phyloP scores from a whole-genome alignment of 1,140 invertebrate species.

The Alviniconcha marisindica region DNA sequence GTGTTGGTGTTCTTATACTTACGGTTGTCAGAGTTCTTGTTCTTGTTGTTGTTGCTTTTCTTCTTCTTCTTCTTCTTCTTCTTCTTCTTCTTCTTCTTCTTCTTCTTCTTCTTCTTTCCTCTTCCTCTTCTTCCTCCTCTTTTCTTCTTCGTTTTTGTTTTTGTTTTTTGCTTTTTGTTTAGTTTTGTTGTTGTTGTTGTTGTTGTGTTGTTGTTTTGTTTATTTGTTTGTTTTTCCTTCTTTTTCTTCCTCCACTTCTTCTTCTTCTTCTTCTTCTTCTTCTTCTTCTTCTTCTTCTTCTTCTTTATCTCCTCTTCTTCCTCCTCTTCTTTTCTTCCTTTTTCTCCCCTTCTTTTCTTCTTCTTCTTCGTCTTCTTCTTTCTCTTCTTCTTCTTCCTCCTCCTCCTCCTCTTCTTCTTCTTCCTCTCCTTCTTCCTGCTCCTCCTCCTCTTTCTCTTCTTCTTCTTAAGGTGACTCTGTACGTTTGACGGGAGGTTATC shows the following conservation, averaged over 20 bases:
- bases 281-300: background rate
- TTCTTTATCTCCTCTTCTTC: background rate
- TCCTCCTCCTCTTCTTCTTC: background rate
- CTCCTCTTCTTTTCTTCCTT: background rate
- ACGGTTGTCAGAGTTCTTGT: too few species aligned
- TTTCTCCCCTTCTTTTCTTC: background rate
- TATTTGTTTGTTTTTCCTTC: background rate
- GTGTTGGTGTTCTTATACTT: too few species aligned
- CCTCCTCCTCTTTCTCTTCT: background rate
- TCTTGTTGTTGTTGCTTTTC: too few species aligned
- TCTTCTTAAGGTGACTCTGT: background rate
- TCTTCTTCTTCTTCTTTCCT: constrained; percentile 4
- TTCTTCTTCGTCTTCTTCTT: too few species aligned
- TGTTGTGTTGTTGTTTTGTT: background rate
- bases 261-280: background rate
- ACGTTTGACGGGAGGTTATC: too few species aligned
- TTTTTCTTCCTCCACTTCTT: background rate
- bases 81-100: background rate
- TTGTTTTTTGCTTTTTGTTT: background rate
- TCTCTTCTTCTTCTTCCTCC: background rate
- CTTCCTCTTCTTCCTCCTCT: too few species aligned
- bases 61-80: too few species aligned
- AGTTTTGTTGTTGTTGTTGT: background rate
- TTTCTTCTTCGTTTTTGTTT: background rate
- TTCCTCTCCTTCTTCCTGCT: background rate